Evolutionary conservation across 1,140 invertebrate genomes (phyloP).

Genomic region (Monomorium pharaonis): DNA sequence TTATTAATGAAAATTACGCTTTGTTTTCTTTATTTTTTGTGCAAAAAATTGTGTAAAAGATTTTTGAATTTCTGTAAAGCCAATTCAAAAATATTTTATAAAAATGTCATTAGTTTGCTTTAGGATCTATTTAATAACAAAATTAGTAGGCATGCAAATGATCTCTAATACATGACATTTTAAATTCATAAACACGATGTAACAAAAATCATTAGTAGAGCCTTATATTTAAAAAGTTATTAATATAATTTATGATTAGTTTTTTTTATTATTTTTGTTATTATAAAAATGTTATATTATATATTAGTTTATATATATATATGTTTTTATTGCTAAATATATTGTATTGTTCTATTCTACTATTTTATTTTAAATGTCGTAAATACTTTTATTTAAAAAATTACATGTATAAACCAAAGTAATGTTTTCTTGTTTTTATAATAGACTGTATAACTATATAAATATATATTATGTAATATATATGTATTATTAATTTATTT

Average conservation of each 20-base stretch:
- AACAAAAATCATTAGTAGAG: not conserved
- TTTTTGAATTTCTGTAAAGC: too few species aligned
- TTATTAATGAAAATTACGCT: too few species aligned
- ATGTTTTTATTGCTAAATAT: not conserved
- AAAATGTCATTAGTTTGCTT: too few species aligned
- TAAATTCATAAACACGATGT: not conserved
- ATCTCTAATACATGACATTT: conserved; percentile 5
- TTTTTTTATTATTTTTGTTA: conserved; percentile 5
- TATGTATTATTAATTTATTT: conserved; percentile 15
- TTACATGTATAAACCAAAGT: conserved; percentile 60
- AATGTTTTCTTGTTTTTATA: conserved; percentile 14
- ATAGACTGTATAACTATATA: not conserved
- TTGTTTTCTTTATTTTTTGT: too few species aligned
- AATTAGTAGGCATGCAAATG: conserved; percentile 2
- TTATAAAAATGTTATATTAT: not conserved
- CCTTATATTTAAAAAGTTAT: not conserved
- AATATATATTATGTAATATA: too few species aligned
- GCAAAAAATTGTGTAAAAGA: too few species aligned
- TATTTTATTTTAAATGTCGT: not conserved
- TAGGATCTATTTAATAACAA: too few species aligned
- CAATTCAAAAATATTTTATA: too few species aligned
- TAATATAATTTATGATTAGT: not conserved
- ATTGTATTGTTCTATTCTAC: not conserved
- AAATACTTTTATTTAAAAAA: conserved; percentile 14
- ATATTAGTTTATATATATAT: not conserved